Percentiles rank a stretch among this genome's conserved stretches.
Evolutionary conservation across 1,140 invertebrate species (phyloP).

Genomic region (Chironomus tepperi): DNA sequence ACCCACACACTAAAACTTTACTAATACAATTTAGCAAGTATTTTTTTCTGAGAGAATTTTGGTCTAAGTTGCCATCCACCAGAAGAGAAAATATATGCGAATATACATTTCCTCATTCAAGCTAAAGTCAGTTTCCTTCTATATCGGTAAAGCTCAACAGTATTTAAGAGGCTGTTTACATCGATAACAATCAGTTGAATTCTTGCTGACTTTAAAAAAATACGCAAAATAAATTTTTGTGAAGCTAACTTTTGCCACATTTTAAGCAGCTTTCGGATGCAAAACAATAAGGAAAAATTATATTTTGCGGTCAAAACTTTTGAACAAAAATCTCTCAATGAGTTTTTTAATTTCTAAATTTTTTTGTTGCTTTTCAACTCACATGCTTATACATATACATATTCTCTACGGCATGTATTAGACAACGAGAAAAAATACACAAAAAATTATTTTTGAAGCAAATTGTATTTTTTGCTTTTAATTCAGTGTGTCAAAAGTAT

Average conservation of each 20-base stretch:
- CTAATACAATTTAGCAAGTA: background rate
- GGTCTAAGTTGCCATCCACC: background rate
- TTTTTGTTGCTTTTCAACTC: background rate
- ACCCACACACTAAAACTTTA: background rate
- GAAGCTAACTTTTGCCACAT: background rate
- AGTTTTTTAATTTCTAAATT: background rate
- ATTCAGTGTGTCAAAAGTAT: constrained; percentile 18
- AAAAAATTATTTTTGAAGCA: background rate
- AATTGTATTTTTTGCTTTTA: constrained; percentile 1
- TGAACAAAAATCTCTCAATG: background rate
- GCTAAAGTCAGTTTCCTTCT: background rate
- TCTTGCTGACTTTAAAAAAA: no score
- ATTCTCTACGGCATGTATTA: background rate
- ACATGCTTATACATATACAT: background rate
- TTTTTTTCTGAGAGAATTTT: background rate
- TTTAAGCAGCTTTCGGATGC: background rate
- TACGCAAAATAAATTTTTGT: no score
- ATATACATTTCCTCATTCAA: no score
- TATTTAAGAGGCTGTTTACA: background rate
- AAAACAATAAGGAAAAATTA: background rate
- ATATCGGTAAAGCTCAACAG: background rate
- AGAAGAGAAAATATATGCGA: background rate
- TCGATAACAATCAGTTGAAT: no score
- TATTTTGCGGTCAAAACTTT: background rate
- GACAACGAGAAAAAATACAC: background rate